phyloP scores from a whole-genome alignment of 1,140 invertebrate species.

The Phthorimaea operculella region DNA sequence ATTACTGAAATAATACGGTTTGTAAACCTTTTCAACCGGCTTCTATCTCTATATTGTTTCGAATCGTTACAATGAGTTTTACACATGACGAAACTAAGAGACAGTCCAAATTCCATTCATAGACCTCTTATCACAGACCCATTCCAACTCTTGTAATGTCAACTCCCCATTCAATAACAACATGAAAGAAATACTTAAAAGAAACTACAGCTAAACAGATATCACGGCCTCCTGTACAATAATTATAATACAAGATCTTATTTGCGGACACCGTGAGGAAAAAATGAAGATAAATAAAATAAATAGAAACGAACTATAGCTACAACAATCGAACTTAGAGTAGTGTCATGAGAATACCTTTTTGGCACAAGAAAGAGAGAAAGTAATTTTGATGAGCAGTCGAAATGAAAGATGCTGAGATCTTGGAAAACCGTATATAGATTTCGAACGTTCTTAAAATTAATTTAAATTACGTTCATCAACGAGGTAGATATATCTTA shows the following conservation, averaged over 20 bases:
- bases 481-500: no score
- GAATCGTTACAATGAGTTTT: no score
- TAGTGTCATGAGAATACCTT: conserved; percentile 52
- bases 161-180: conserved; percentile 1
- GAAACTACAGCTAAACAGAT: neutral
- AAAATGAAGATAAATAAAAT: conserved; percentile 46
- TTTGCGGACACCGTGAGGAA: neutral
- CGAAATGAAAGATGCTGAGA: conserved; percentile 43
- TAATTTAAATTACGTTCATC: conserved; percentile 7
- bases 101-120: neutral
- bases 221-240: neutral
- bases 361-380: conserved; percentile 54
- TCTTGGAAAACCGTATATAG: conserved; percentile 59
- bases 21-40: no score
- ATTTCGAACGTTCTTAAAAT: conserved; percentile 33
- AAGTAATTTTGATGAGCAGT: conserved; percentile 24
- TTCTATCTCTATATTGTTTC: no score
- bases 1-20: no score
- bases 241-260: conserved; percentile 2
- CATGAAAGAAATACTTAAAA: conserved; percentile 5
- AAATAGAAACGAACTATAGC: conserved; percentile 46
- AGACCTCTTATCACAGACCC: neutral
- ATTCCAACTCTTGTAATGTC: neutral
- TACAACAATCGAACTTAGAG: conserved; percentile 21
- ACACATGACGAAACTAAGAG: no score